Base-by-base conservation (phyloP, 2,888 invertebrate species). In the Drosophila kuntzei region DNA sequence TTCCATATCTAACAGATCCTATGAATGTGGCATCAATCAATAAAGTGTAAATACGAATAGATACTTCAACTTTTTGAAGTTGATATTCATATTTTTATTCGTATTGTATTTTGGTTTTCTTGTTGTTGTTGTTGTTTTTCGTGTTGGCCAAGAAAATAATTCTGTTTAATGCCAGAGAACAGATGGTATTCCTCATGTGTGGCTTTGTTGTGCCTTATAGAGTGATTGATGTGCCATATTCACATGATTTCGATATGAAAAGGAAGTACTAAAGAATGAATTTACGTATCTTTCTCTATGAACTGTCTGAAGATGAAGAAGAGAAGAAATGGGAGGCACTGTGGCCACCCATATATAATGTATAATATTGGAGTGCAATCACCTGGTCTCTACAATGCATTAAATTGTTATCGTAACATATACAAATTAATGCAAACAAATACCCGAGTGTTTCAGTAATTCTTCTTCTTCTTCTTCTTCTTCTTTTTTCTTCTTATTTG, bases 361-460 rank as follows among this genome's bases (percentile, higher is more conserved):
- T 60, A 59, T 60, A 47, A 2, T 32, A 4, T n/a, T n/a, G 36
- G 68, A 73, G 73, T 85, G 70, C 87, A 83, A 76, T 83, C 83
- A 83, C 85, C 83, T 83, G 81, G 84, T 51, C 54, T 51, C 54
- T 27, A 58, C 59, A 57, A 73, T 75, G 87, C 87, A 83, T 83
- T 83, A 78, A 83, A 83, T 83, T 68, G 73, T 79, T 87, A 81
- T 72, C 55, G 84, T 80, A 85, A 87, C 86, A 79, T 87, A 84
- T 84, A 84, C 83, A 84, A 84, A 84, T 87, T 67, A 79, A 84
- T 87, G 86, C 83, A 84, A 87, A 87, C 83, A 87, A 87, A 84
- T 84, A 72, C 87, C 70, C 55, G 74, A 79, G 66, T 84, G 77
- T 49, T 47, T 54, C 57, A 57, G 44, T 34, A 66, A 70, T 61